Evolutionary conservation across 1,140 invertebrate genomes (phyloP).

Genomic region (Subanguina moxae): DNA sequence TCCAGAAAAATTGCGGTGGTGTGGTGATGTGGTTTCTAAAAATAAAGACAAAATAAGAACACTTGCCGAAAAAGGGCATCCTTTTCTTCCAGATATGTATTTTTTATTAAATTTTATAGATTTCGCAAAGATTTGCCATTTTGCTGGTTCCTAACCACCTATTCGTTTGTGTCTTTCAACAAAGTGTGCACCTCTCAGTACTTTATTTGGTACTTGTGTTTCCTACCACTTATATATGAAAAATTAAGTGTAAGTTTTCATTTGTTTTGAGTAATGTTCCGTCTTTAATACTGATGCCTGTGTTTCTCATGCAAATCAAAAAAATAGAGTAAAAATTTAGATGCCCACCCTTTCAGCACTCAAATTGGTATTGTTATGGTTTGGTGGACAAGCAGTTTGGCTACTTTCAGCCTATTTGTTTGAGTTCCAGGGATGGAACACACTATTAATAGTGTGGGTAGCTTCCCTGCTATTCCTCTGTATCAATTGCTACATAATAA

Average conservation of each 20-base stretch:
- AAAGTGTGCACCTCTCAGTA: slow-evolving; percentile 95
- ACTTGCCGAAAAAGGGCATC: no score
- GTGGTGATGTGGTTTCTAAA: no score
- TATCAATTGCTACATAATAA: slow-evolving; percentile 59
- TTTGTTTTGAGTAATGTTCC: not conserved
- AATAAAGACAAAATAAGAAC: no score
- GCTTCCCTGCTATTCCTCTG: slow-evolving; percentile 62
- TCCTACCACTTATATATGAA: slow-evolving; percentile 72
- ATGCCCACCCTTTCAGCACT: slow-evolving; percentile 20
- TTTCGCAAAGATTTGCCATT: slow-evolving; percentile 71
- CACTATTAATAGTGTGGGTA: slow-evolving; percentile 67
- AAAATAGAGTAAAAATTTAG: slow-evolving; percentile 31
- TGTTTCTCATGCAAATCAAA: slow-evolving; percentile 1
- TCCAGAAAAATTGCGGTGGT: no score
- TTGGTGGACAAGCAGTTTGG: slow-evolving; percentile 77
- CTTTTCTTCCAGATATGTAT: not conserved
- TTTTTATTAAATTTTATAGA: slow-evolving; percentile 37
- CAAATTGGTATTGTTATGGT: slow-evolving; percentile 67
- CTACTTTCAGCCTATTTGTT: slow-evolving; percentile 81
- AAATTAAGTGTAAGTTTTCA: slow-evolving; percentile 32
- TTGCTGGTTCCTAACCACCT: slow-evolving; percentile 77
- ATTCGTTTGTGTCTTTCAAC: slow-evolving; percentile 87
- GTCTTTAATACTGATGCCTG: not conserved
- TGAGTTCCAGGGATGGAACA: slow-evolving; percentile 80
- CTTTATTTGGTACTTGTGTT: slow-evolving; percentile 88